Percentiles rank a stretch among this genome's conserved stretches.
Conservation (phyloP, 2,797 vertebrate species). For the Mergus octosetaceus region DNA sequence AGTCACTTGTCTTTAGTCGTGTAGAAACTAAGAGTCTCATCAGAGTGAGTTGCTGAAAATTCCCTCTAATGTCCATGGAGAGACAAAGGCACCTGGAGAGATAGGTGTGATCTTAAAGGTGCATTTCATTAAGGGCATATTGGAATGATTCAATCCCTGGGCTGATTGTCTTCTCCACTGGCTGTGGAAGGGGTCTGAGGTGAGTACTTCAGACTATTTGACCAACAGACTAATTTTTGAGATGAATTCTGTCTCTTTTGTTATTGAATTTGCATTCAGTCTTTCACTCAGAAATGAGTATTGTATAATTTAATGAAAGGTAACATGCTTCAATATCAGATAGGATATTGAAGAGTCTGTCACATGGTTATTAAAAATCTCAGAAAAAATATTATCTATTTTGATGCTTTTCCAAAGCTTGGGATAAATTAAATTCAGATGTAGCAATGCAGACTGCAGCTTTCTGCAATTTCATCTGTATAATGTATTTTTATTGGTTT, state of each 20-base stretch:
- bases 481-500: neutral
- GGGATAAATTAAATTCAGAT: neutral
- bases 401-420: neutral
- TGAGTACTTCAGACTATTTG: neutral
- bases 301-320: neutral
- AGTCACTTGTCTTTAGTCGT: neutral
- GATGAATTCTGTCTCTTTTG: neutral
- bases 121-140: neutral
- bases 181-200: neutral
- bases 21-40: neutral
- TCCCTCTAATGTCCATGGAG: neutral
- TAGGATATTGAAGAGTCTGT: neutral
- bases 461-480: neutral
- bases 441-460: neutral
- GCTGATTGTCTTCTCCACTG: neutral
- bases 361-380: neutral
- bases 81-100: neutral
- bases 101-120: neutral
- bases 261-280: neutral
- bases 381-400: neutral
- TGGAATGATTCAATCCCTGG: neutral
- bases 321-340: neutral
- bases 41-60: neutral
- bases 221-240: neutral
- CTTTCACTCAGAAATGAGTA: neutral